Evolutionary conservation across 2,888 invertebrate genomes (phyloP).

Genomic region (Philaethria dido): DNA sequence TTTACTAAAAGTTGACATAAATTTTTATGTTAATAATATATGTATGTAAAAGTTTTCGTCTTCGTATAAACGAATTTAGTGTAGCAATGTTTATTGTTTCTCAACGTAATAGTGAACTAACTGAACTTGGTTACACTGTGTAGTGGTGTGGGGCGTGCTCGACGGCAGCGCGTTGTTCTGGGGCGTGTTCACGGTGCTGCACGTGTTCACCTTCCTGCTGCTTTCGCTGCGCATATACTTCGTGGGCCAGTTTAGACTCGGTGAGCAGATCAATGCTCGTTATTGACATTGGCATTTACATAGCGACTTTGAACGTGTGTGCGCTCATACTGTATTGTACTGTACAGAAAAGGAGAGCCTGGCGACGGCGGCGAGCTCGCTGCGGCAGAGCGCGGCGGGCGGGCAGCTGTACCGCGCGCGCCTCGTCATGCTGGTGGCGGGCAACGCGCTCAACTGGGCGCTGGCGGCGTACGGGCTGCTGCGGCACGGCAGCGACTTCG

Average conservation of each 20-base stretch:
- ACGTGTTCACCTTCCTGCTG: constrained; percentile 87
- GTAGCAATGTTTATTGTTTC: no score
- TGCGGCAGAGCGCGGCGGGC: constrained; percentile 56
- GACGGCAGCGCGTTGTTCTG: constrained; percentile 88
- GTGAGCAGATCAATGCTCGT: constrained; percentile 58
- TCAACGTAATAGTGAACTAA: no score
- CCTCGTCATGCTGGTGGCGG: constrained; percentile 84
- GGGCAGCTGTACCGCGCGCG: constrained; percentile 79
- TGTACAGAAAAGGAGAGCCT: constrained; percentile 60
- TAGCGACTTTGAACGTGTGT: no score
- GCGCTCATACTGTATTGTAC: background rate
- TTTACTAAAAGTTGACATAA: no score
- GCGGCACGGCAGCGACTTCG: constrained; percentile 88
- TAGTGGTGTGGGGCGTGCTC: constrained; percentile 88
- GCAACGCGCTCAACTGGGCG: constrained; percentile 87
- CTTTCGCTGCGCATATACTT: constrained; percentile 90
- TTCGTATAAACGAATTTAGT: no score
- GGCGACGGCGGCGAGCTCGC: constrained; percentile 62
- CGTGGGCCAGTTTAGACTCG: constrained; percentile 89
- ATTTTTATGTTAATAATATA: no score
- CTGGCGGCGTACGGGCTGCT: constrained; percentile 88
- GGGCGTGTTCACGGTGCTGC: constrained; percentile 89
- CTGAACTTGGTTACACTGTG: constrained; percentile 82
- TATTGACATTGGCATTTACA: no score
- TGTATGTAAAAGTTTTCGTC: no score